Conservation (phyloP, 2,888 invertebrate genomes). For the Himalopsyche kuldschensis region DNA sequence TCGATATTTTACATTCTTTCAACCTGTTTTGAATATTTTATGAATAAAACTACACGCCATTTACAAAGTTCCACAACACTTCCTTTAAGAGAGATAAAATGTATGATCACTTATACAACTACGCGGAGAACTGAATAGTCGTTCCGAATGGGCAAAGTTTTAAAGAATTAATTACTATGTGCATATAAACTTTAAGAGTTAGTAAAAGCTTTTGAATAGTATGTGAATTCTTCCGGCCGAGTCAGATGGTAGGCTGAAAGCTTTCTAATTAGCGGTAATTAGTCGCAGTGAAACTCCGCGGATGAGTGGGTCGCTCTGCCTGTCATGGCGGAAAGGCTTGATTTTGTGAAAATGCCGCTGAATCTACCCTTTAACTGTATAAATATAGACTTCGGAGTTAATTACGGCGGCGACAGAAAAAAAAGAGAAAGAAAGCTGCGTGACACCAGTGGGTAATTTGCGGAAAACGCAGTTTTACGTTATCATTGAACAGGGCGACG, state of each 20-base stretch:
- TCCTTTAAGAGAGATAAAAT: neutral
- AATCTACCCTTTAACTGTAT: neutral
- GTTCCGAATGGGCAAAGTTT: neutral
- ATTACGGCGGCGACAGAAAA: neutral
- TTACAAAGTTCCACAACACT: neutral
- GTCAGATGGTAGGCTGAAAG: neutral
- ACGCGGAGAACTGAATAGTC: neutral
- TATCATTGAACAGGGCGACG: neutral
- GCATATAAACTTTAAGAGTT: neutral
- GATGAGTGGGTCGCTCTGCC: neutral
- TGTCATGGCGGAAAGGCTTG: neutral
- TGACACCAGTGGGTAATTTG: neutral
- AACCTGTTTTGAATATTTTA: no score
- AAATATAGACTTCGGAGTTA: neutral
- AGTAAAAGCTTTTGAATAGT: neutral
- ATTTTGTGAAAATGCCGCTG: neutral
- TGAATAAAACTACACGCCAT: neutral
- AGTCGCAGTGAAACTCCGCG: neutral
- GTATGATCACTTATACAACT: neutral
- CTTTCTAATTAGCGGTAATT: constrained; percentile 1
- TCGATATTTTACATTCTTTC: no score
- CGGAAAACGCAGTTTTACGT: neutral
- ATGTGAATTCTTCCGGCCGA: neutral
- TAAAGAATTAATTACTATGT: neutral
- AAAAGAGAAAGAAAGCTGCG: neutral